A percentile compares a stretch with the other conserved stretches of the same genome.
phyloP scores from a whole-genome alignment of 2,113 vertebrate genomes.

The Notothenia coriiceps region DNA sequence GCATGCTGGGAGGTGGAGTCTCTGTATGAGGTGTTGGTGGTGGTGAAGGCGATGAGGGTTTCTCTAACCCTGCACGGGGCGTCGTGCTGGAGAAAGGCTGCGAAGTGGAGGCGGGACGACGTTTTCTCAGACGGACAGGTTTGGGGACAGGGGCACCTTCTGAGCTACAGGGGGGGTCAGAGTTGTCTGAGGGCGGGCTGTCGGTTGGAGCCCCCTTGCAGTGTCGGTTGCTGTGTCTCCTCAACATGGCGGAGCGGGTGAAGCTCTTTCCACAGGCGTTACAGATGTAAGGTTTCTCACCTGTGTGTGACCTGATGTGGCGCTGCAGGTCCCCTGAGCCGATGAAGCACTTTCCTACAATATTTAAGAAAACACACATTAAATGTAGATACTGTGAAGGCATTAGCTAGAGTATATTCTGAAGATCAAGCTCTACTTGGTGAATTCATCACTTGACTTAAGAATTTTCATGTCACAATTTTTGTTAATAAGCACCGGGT shows the following conservation, averaged over 20 bases:
- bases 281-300: conserved; percentile 94
- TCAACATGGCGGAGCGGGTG: conserved; percentile 92
- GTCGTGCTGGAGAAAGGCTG: conserved; percentile 79
- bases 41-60: conserved; percentile 46
- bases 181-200: conserved; percentile 23
- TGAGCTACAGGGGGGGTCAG: conserved; percentile 48
- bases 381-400: background rate
- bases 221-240: conserved; percentile 89
- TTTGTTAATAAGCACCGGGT: too few species aligned
- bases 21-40: conserved; percentile 49
- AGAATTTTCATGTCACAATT: too few species aligned
- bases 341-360: conserved; percentile 91
- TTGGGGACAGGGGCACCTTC: conserved; percentile 62
- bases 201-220: conserved; percentile 70
- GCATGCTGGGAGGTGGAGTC: conserved; percentile 58
- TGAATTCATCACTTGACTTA: too few species aligned
- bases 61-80: conserved; percentile 60
- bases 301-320: conserved; percentile 93
- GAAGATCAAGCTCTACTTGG: background rate
- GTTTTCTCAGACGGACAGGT: conserved; percentile 60
- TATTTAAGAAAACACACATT: conserved; percentile 20
- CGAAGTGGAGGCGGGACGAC: conserved; percentile 70
- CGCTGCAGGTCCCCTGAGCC: conserved; percentile 94
- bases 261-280: conserved; percentile 93
- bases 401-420: background rate